phyloP scores from a whole-genome alignment of 2,888 invertebrate genomes.

The Rhorus exstirpatorius region DNA sequence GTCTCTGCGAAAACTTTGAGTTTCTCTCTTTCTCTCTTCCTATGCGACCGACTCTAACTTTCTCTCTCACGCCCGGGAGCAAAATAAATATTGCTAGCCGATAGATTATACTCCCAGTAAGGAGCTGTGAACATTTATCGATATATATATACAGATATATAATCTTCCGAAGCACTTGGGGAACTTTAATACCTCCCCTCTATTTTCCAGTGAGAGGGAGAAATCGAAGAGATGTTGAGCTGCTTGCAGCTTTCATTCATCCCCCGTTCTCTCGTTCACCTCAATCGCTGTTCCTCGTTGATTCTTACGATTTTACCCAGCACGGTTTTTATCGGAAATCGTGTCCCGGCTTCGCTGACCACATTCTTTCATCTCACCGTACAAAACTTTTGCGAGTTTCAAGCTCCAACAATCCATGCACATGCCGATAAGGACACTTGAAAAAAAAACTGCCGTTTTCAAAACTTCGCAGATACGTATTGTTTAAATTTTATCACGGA shows the following conservation, averaged over 20 bases:
- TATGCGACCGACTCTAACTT: not conserved
- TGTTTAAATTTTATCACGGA: conserved; percentile 13
- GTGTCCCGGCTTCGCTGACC: not conserved
- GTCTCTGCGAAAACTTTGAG: conserved; percentile 31
- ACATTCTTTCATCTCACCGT: not conserved
- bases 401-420: not conserved
- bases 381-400: conserved; percentile 4
- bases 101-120: conserved; percentile 28
- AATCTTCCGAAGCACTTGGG: conserved; percentile 17
- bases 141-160: conserved; percentile 12
- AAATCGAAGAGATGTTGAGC: not conserved
- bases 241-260: conserved; percentile 11
- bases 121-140: conserved; percentile 8
- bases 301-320: conserved; percentile 33
- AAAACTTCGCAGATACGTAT: not conserved
- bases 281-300: conserved; percentile 6
- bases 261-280: not conserved
- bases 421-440: not conserved
- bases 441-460: not conserved
- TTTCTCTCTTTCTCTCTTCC: not conserved
- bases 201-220: not conserved
- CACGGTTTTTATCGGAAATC: conserved; percentile 44
- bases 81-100: conserved; percentile 56
- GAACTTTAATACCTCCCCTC: conserved; percentile 47
- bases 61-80: not conserved